Evolutionary conservation across 2,113 vertebrate genomes (phyloP), one percentile per base, ranked within the genome.

Genomic region (Eptesicus fuscus): DNA sequence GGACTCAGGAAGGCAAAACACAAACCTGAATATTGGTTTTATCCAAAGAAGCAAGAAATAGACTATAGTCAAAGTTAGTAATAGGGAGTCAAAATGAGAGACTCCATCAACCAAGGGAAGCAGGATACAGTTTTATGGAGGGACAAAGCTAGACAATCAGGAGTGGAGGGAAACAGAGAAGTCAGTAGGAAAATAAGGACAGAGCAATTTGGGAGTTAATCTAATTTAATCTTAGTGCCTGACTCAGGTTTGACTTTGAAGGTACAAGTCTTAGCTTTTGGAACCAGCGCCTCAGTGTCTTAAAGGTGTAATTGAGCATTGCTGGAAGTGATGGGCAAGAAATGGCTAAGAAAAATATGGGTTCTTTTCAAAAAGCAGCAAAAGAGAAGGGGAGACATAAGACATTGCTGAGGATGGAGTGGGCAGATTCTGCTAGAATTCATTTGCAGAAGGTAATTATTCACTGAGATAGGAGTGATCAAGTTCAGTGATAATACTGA

Each of bases 371-470:
- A 32, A 74, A 59, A 63, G 3, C 65, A 95, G 7, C 63, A 53
- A 70, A 87, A 28, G 32, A 59, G 73, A 88, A 30, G n/a, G 20
- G 9, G 20, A 83, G 37, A 78, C 22, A 11, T 42, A 23, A 82
- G 30, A 77, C 16, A 79, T n/a, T 2, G 67, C 23, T 42, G 73
- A 94, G 32, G n/a, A 40, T 85, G 22, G 16, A 28, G n/a, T 16
- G 2, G 47, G 61, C 25, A 25, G 42, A 63, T 82, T 92, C 65
- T 65, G 47, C n/a, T 69, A 85, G 83, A 85, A 91, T 67, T 91
- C 42, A 95, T 93, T 96, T 93, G 12, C 53, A 51, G 88, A 88
- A 49, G 22, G 8, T 78, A 69, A 76, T 88, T n/a, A 35, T 93
- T 96, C 86, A 79, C 51, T 80, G 63, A 53, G 44, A 47, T 42